Conservation (phyloP, 1,140 invertebrate genomes). For the Riptortus pedestris region DNA sequence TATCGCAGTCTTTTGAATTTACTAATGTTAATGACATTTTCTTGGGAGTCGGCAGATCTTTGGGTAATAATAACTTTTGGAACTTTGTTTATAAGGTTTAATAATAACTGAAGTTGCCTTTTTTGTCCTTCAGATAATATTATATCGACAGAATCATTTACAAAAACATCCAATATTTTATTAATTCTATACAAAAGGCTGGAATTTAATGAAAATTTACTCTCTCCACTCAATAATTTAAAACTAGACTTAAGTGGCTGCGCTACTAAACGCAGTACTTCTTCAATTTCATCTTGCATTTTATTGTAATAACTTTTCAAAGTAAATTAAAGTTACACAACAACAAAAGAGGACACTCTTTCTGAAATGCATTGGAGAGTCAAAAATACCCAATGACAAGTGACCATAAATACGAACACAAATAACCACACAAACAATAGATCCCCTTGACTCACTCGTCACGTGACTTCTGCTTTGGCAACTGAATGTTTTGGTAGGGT, state of each 20-base stretch:
- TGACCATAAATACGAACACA: no score
- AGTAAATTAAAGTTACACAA: neutral
- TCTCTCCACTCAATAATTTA: constrained; percentile 9
- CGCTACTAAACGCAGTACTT: constrained; percentile 6
- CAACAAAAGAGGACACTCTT: no score
- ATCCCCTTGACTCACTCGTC: no score
- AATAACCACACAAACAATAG: no score
- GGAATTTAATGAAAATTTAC: constrained; percentile 16
- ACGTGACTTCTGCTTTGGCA: no score
- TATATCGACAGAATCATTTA: constrained; percentile 12
- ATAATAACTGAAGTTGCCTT: constrained; percentile 31
- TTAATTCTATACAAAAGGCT: constrained; percentile 17
- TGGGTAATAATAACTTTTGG: constrained; percentile 17
- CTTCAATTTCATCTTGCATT: constrained; percentile 20
- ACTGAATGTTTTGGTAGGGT: no score
- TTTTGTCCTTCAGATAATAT: neutral
- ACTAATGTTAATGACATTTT: constrained; percentile 21
- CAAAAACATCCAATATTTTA: constrained; percentile 8
- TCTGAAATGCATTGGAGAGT: no score
- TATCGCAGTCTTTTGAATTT: constrained; percentile 28
- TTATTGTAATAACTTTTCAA: neutral
- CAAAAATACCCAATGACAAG: no score
- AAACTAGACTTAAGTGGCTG: neutral
- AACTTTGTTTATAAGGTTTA: constrained; percentile 36
- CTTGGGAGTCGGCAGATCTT: neutral